Base-by-base conservation (phyloP, 2,797 vertebrate genomes). In the Danio kyathit region DNA sequence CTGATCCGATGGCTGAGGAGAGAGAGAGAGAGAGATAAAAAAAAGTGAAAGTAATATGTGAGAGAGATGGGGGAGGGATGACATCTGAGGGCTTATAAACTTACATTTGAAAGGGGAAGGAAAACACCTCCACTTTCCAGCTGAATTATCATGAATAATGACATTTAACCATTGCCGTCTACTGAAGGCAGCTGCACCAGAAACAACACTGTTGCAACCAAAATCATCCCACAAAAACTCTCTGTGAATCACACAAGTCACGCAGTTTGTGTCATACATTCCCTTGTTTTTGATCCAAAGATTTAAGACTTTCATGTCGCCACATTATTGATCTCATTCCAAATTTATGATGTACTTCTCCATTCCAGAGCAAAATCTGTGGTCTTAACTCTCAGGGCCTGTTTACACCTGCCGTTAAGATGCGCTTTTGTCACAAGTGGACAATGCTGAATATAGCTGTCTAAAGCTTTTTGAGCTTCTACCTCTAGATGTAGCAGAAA, bases 71-170 rank as follows among this genome's bases (percentile, higher is more conserved):
- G 4, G 7, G 44, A 56, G 56, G 59, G 41, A 88, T 84, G 38
- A 83, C 84, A 83, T 87, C 89, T 83, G 29, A 88, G 79, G 88
- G 88, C 89, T 93, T 91, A 91, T 81, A 91, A 91, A 89, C 91
- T 86, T 91, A 80, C 87, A 85, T 89, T 91, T 87, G 77, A 87
- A 70, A 85, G 43, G 2, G 63, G 16, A 75, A 56, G n/a, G 29
- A 79, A 89, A 89, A 87, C 78, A 88, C 84, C 74, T 86, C 81
- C 44, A 54, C 61, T 54, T 69, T 61, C 69, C 56, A 64, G 13
- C 38, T 43, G 38, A 63, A 79, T 83, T n/a, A 69, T 60, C 63
- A 54, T 70, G 60, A 78, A 85, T 80, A 76, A 82, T 13, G 41
- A 79, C 79, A 74, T 88, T 88, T 85, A 90, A 89, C 85, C 78